These are phyloP conservation scores for Oncorhynchus kisutch DNA, from an alignment of 2,113 vertebrate species.

Conservation along the genomic window DNA sequence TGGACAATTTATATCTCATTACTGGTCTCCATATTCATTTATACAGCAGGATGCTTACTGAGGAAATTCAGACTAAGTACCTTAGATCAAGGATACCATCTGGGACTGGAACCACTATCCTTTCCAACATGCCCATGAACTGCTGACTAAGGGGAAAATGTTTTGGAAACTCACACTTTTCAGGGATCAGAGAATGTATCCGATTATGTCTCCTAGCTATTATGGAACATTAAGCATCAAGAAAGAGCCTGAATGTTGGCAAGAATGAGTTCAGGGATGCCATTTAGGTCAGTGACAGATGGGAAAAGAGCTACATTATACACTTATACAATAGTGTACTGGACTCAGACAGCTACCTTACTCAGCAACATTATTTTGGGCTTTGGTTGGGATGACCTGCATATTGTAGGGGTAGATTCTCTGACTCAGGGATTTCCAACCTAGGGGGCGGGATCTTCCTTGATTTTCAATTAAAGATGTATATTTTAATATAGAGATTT, in stretches of 20 bases:
- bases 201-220: background rate
- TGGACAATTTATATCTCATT: background rate
- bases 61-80: background rate
- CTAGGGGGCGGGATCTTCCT: too few relatives aligned
- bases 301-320: too few relatives aligned
- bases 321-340: too few relatives aligned
- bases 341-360: too few relatives aligned
- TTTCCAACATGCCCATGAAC: background rate
- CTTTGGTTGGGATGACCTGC: too few relatives aligned
- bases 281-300: background rate
- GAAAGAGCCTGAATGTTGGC: background rate
- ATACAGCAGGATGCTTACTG: slow-evolving; percentile 6
- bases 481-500: too few relatives aligned
- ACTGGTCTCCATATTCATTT: slow-evolving; percentile 1
- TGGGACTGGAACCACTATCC: background rate
- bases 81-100: slow-evolving; percentile 2
- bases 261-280: background rate
- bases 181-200: background rate
- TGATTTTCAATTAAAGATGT: too few relatives aligned
- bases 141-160: background rate
- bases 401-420: too few relatives aligned
- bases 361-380: too few relatives aligned
- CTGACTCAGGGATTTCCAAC: too few relatives aligned
- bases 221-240: background rate
- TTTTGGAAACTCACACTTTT: background rate